Conservation (phyloP, 2,113 vertebrate species). For the Cinclus mexicanus region DNA sequence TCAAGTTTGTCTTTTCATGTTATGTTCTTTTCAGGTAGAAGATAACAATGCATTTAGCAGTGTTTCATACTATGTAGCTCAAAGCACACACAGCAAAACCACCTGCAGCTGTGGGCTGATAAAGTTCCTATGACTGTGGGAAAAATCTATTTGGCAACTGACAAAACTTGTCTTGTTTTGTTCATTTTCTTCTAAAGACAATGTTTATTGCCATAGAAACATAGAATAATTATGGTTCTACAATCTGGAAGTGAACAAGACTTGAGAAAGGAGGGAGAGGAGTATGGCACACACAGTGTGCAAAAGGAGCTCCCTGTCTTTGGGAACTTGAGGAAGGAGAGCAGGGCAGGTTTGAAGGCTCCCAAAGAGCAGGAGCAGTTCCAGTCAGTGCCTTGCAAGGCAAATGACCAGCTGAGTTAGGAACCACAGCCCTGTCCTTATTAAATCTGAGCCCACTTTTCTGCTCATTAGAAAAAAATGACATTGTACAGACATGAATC, state of each 20-base stretch:
- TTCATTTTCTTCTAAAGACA: neutral
- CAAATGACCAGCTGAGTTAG: neutral
- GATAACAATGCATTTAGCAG: neutral
- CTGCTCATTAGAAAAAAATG: neutral
- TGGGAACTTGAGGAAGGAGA: neutral
- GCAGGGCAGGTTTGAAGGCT: neutral
- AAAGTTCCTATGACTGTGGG: neutral
- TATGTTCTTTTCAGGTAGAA: neutral
- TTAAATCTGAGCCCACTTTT: neutral
- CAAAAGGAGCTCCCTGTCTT: neutral
- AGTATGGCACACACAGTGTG: accelerated
- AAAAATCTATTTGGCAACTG: neutral
- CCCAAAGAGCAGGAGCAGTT: neutral
- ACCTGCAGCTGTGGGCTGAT: neutral
- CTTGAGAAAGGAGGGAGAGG: neutral
- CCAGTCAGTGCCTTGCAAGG: neutral
- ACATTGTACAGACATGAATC: neutral
- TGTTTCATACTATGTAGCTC: neutral
- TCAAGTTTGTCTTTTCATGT: neutral
- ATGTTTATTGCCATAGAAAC: neutral
- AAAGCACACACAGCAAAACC: neutral
- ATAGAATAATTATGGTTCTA: neutral
- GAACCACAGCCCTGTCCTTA: neutral
- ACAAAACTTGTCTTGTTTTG: neutral
- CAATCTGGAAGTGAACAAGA: neutral